Evolutionary conservation across 2,113 vertebrate species (phyloP), one percentile per base, ranked within the genome.

Genomic region (Phrynosoma blainvillii): DNA sequence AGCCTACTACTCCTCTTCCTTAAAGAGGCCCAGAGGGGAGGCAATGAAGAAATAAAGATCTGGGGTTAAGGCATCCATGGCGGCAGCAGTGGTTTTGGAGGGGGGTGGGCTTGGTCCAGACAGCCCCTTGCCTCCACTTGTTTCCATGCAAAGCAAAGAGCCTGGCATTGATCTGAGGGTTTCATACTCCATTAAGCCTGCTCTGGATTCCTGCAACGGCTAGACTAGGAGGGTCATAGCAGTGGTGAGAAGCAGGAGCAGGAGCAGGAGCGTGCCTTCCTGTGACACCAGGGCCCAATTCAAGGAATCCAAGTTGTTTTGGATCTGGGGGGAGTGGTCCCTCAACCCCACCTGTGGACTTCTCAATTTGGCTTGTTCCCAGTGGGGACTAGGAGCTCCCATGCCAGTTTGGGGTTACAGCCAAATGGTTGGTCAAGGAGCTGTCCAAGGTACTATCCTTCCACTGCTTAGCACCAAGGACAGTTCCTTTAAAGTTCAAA

Each of bases 21-120:
- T 95, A 91, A 94, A 95, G 93, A 95, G 95, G 94, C 93, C 94
- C 96, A 94, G 90, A 80, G 91, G 96, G 96, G 95, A 30, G 92
- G 56, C 84, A 18, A 65, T 83, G 92, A 91, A 89, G 89, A 59
- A 96, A 93, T 10, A 70, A 94, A 96, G 95, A 95, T 90, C 79
- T 16, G 84, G 85, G 82, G 90, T 90, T 86, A 68, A 90, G 89
- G 65, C 86, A 76, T 90, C 32, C n/a, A 16, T 77, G 4, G 12
- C 47, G 59, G 59, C 2, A 4, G 59, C 13, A 18, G 56, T 1
- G 23, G 82, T 85, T 65, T 30, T 93, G 70, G 47, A 89, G 90
- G 84, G 86, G 87, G 86, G 62, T 52, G 13, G 59, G 59, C 59
- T 62, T 62, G 56, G 14, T 2, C 56, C 56, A 59, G 56, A 18